These are phyloP conservation scores for Prosapia bicincta DNA, from an alignment of 2,888 invertebrate species.

Conservation along the genomic window DNA sequence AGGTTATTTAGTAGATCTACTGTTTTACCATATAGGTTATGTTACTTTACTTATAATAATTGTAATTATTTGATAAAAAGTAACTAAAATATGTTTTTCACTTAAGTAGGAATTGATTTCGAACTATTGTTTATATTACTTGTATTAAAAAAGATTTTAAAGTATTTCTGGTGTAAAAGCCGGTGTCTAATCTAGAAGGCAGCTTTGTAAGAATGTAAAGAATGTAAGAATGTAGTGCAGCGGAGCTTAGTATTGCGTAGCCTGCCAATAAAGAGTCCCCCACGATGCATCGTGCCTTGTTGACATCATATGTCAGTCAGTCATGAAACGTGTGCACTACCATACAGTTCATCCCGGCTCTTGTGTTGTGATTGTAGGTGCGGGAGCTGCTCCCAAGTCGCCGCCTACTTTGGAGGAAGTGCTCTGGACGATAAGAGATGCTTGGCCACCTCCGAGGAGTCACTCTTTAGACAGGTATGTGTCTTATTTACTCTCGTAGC, in stretches of 20 bases:
- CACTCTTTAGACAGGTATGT: slow-evolving; percentile 36
- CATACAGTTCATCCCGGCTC: not conserved
- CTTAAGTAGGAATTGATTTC: no score
- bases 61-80: no score
- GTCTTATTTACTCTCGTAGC: no score
- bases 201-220: not conserved
- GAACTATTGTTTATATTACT: no score
- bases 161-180: no score
- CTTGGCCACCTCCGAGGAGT: slow-evolving; percentile 47
- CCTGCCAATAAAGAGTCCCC: not conserved
- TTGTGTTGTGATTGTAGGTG: slow-evolving; percentile 16
- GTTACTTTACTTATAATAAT: no score
- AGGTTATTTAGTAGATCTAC: no score
- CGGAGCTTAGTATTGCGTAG: not conserved
- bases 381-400: slow-evolving; percentile 7
- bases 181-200: not conserved
- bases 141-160: no score
- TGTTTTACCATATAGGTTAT: no score
- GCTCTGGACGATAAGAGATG: slow-evolving; percentile 47
- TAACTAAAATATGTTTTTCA: no score
- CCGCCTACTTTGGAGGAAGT: slow-evolving; percentile 41
- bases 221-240: not conserved
- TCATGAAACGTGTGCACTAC: not conserved
- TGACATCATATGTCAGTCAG: not conserved
- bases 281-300: not conserved